These are phyloP conservation scores for Protobothrops flavoviridis DNA, from an alignment of 2,113 vertebrate species.

Conservation along the genomic window DNA sequence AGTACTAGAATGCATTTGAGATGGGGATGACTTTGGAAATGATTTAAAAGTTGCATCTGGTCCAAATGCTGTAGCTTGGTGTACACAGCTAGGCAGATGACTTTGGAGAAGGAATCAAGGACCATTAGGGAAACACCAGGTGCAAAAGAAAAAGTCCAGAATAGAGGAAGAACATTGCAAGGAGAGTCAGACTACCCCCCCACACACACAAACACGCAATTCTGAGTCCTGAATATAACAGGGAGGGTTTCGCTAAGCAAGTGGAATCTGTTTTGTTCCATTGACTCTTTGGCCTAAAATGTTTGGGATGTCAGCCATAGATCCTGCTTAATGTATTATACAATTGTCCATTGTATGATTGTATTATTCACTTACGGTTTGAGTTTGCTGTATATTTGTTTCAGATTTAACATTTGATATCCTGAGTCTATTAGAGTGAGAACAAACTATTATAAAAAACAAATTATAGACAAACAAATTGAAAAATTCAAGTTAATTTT, in stretches of 20 bases:
- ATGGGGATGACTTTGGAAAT: neutral
- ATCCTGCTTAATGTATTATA: neutral
- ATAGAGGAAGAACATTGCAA: neutral
- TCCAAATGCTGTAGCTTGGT: neutral
- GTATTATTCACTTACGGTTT: neutral
- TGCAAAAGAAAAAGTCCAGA: neutral
- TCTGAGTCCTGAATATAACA: neutral
- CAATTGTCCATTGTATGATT: neutral
- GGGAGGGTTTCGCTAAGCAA: neutral
- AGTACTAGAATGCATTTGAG: neutral
- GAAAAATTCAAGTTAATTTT: neutral
- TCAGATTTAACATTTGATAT: neutral
- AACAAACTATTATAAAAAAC: neutral
- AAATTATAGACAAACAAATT: neutral
- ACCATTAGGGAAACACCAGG: neutral
- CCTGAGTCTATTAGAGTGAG: neutral
- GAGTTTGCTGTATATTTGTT: neutral
- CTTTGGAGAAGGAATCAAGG: neutral
- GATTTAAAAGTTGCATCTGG: neutral
- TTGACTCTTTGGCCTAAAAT: neutral
- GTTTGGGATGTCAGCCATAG: neutral
- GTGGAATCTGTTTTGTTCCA: neutral
- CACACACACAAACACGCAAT: neutral
- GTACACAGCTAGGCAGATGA: neutral
- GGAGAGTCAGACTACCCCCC: neutral